phyloP scores from a whole-genome alignment of 2,888 invertebrate genomes.

The Boloria euphrosyne region DNA sequence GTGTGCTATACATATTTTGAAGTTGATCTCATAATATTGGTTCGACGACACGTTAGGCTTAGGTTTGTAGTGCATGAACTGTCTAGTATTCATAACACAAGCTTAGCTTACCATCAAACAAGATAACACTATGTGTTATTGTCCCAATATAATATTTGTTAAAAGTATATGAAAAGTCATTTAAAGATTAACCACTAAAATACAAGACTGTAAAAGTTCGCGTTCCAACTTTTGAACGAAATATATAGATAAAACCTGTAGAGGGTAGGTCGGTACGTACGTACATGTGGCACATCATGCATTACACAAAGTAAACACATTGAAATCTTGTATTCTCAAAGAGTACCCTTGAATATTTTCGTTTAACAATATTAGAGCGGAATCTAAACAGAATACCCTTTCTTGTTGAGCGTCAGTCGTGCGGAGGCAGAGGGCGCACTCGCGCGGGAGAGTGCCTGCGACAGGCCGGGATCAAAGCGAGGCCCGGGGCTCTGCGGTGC shows the following conservation, averaged over 20 bases:
- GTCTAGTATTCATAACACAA: no score
- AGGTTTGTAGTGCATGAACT: no score
- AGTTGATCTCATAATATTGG: no score
- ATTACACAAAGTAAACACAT: conserved; percentile 14
- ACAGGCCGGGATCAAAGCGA: conserved; percentile 33
- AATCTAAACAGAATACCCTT: conserved; percentile 35
- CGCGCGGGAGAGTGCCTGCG: conserved; percentile 29
- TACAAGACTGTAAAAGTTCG: no score
- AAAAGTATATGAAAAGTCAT: no score
- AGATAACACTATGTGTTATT: no score
- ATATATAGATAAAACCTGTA: not conserved
- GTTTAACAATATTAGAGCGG: conserved; percentile 34
- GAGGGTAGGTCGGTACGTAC: not conserved
- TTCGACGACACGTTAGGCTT: no score
- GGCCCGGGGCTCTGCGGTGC: conserved; percentile 21
- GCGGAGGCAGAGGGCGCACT: conserved; percentile 2
- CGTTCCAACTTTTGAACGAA: not conserved
- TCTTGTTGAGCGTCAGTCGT: conserved; percentile 16
- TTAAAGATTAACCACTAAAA: no score
- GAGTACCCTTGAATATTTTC: conserved; percentile 16
- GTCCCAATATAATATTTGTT: no score
- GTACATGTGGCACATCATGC: not conserved
- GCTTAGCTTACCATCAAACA: no score
- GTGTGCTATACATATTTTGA: no score
- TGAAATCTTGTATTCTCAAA: conserved; percentile 17